Evolutionary conservation across 2,888 invertebrate genomes (phyloP).

Genomic region (Brassicogethes aeneus): DNA sequence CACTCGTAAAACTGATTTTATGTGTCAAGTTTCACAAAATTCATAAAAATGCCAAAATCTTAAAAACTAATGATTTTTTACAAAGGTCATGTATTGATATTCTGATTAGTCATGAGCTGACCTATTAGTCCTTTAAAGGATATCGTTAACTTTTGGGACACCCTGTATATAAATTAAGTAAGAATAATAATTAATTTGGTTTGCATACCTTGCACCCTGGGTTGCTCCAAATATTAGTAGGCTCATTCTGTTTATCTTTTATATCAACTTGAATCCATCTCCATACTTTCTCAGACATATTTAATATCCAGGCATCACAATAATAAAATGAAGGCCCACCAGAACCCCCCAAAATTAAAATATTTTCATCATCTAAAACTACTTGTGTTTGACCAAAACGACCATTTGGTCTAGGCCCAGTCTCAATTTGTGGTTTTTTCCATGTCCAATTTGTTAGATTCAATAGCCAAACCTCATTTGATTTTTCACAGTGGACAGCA

Average conservation of each 20-base stretch:
- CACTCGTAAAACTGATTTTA: too few relatives aligned
- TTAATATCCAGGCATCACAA: slow-evolving; percentile 86
- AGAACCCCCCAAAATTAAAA: slow-evolving; percentile 79
- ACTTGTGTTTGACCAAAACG: slow-evolving; percentile 93
- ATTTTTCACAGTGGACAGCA: slow-evolving; percentile 41
- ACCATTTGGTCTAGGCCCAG: slow-evolving; percentile 26
- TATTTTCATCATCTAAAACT: slow-evolving; percentile 63
- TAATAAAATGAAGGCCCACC: slow-evolving; percentile 82
- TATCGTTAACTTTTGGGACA: too few relatives aligned
- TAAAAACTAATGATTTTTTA: too few relatives aligned
- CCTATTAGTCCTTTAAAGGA: too few relatives aligned
- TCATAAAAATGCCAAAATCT: too few relatives aligned
- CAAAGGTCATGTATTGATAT: too few relatives aligned
- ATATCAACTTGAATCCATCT: slow-evolving; percentile 68
- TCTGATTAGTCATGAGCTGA: too few relatives aligned
- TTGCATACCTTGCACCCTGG: slow-evolving; percentile 73
- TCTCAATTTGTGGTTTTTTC: slow-evolving; percentile 60
- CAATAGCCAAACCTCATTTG: slow-evolving; percentile 85
- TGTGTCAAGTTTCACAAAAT: too few relatives aligned
- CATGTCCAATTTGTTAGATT: slow-evolving; percentile 69
- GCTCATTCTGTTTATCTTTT: slow-evolving; percentile 67
- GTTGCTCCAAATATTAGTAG: slow-evolving; percentile 88
- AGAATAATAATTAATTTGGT: background rate
- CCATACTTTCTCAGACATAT: slow-evolving; percentile 62
- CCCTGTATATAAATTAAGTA: too few relatives aligned